A percentile compares a stretch with the other conserved stretches of the same genome.
Conservation (phyloP, 2,113 vertebrate species). For the Tetrao urogallus region DNA sequence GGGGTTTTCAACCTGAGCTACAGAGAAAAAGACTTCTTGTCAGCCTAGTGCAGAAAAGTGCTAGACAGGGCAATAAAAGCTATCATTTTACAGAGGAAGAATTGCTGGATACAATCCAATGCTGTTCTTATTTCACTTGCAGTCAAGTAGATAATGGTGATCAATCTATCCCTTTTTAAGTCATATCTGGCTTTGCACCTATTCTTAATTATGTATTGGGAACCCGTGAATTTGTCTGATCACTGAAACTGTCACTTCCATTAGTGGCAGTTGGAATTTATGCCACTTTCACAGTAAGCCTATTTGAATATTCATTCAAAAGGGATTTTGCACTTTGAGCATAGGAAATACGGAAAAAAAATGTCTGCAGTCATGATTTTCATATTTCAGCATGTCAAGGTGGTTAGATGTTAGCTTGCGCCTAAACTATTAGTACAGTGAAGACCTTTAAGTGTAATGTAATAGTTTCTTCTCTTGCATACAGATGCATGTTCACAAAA, state of each 20-base stretch:
- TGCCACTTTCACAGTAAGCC: not conserved
- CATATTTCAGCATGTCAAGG: not conserved
- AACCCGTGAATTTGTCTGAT: not conserved
- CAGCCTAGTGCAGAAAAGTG: not conserved
- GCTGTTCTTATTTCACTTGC: not conserved
- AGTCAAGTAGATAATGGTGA: not conserved
- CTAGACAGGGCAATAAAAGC: not conserved
- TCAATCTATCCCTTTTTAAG: not conserved
- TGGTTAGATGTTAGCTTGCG: not conserved
- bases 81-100: not conserved
- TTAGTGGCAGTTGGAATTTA: not conserved
- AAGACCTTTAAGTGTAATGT: not conserved
- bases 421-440: not conserved
- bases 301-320: slow-evolving; percentile 2
- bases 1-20: not conserved
- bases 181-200: not conserved
- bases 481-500: not conserved
- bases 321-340: not conserved
- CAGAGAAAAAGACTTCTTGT: not conserved
- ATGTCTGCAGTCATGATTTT: not conserved
- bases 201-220: not conserved
- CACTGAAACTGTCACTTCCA: not conserved
- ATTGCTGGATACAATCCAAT: not conserved
- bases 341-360: not conserved
- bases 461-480: not conserved